Base-by-base conservation (phyloP, 2,888 invertebrate genomes). In the Dexiosoma caninum region DNA sequence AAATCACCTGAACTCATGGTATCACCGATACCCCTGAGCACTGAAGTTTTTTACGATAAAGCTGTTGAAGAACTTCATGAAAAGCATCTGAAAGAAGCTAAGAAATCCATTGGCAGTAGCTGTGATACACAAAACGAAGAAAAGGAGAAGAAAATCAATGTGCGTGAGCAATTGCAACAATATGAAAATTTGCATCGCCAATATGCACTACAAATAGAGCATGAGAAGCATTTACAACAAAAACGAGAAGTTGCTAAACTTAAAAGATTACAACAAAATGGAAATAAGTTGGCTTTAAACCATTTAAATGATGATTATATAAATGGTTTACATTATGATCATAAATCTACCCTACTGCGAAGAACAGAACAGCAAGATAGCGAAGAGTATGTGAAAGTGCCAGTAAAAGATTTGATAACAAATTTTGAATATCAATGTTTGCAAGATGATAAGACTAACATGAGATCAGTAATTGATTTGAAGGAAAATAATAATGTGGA, bases 381-480 rank as follows among this genome's bases (percentile, higher is more conserved):
- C 14, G 69, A 76, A 16, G 86, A 90, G 74, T 90, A 91, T 76
- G 85, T 86, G 23, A 90, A 91, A 85, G 85, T 91, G 60, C 91
- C 91, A 27, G 91, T 92, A 0, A 91, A 88, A 81, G 87, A 89
- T 57, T 86, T 94, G 35, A 93, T 94, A 59, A 91, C 91, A 79
- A 92, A 91, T 83, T 94, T 93, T 84, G 93, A 94, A 84, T 92
- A 93, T 84, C 92, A 92, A n/a, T 44, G 55, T 12, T 32, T 42
- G 9, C 74, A 77, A 27, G 57, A 69, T 0, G 76, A 55, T 8
- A 60, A 51, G 57, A 19, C 10, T n/a, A 46, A 32, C 12, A 4
- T 8, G 1, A 30, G 30, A 2, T 3, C 49, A 21, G 8, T 4
- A 30, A 2, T 9, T 16, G 4, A 12, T 7, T 19, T 14, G 21